These are phyloP conservation scores for Elephantulus edwardii DNA, from an alignment of 2,113 vertebrate species.

Conservation along the genomic window DNA sequence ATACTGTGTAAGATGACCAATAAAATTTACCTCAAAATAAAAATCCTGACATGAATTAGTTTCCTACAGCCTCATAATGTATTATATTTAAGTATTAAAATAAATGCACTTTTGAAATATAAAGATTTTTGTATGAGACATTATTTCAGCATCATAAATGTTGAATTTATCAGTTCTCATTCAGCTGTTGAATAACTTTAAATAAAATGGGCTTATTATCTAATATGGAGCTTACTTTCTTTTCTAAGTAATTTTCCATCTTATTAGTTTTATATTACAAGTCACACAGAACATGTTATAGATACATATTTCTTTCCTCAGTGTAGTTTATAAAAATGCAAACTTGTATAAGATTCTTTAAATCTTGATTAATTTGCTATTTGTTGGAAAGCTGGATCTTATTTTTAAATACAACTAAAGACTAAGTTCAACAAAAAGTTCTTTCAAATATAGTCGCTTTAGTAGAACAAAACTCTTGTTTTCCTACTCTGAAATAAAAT, in stretches of 20 bases:
- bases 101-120: not conserved
- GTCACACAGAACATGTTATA: slow-evolving; percentile 69
- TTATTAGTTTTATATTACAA: slow-evolving; percentile 80
- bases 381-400: slow-evolving; percentile 55
- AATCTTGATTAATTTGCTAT: slow-evolving; percentile 73
- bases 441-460: slow-evolving; percentile 74
- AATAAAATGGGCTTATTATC: slow-evolving; percentile 72
- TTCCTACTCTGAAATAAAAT: slow-evolving; percentile 51
- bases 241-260: slow-evolving; percentile 81
- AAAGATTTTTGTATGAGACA: slow-evolving; percentile 27
- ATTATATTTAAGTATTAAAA: slow-evolving; percentile 42
- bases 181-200: slow-evolving; percentile 73
- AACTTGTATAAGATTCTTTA: slow-evolving; percentile 70
- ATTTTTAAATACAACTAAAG: slow-evolving; percentile 43
- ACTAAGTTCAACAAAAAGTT: slow-evolving; percentile 52
- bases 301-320: slow-evolving; percentile 69
- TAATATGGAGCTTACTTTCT: slow-evolving; percentile 70
- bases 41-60: not conserved
- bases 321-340: slow-evolving; percentile 66
- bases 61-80: not conserved
- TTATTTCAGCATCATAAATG: slow-evolving; percentile 58
- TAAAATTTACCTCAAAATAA: slow-evolving; percentile 18
- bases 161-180: slow-evolving; percentile 55
- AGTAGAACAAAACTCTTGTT: not conserved
- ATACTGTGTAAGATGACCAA: not conserved